phyloP scores from a whole-genome alignment of 2,797 vertebrate genomes.

The Arrhamphus sclerolepis region DNA sequence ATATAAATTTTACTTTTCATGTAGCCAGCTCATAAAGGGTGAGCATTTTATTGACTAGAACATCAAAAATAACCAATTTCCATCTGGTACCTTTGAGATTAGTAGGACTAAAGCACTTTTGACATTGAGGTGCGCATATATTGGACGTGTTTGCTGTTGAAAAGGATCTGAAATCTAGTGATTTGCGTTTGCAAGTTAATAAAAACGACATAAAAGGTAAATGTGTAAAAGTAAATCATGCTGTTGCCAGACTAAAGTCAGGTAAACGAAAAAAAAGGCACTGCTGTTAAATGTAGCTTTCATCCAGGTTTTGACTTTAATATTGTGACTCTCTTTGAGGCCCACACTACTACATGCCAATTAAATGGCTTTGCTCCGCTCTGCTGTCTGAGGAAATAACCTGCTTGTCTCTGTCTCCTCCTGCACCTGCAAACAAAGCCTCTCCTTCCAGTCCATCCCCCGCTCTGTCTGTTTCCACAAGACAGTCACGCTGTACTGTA shows the following conservation, averaged over 20 bases:
- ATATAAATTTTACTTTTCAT: neutral
- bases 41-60: neutral
- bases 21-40: neutral
- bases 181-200: conserved; percentile 5
- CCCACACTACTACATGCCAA: conserved; percentile 23
- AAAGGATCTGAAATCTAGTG: conserved; percentile 9
- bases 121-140: conserved; percentile 7
- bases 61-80: neutral
- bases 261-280: neutral
- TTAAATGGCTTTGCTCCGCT: conserved; percentile 41
- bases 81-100: conserved; percentile 35
- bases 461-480: conserved; percentile 22
- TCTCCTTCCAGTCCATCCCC: conserved; percentile 31
- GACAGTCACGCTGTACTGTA: conserved; percentile 4
- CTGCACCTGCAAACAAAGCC: conserved; percentile 65
- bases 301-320: conserved; percentile 9
- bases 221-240: neutral
- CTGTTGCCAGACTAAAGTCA: neutral
- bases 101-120: conserved; percentile 12
- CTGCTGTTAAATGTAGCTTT: conserved; percentile 8
- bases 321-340: conserved; percentile 9
- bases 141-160: conserved; percentile 2
- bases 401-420: conserved; percentile 39
- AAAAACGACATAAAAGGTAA: neutral
- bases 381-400: conserved; percentile 59